Base-by-base conservation (phyloP, 2,797 vertebrate species). In the Chelidonichthys spinosus region DNA sequence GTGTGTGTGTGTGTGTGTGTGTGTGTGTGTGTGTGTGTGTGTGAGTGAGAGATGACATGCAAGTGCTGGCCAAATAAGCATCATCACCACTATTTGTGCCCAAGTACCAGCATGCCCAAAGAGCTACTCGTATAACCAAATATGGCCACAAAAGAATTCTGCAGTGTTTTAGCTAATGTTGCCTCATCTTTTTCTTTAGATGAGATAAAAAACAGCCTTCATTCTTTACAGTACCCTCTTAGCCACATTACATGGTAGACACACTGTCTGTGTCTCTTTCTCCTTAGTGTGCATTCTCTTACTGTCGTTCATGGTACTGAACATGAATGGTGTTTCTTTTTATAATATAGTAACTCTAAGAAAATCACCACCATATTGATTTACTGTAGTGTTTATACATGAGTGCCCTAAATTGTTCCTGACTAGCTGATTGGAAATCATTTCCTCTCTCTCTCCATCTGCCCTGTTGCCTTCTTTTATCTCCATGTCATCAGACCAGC, bases 71-170 rank as follows among this genome's bases (percentile, higher is more conserved):
- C 78, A 81, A 84, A 82, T 52, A 70, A 69, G 58, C 78, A 60
- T 74, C 74, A 80, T 66, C 75, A 67, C 54, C n/a, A 49, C 36
- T 63, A 47, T 85, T 85, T 83, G 64, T 77, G 71, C 62, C 87
- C 81, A 83, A 79, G 85, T 79, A 74, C 71, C 69, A 79, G 50
- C 90, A 90, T 74, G 89, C 78, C 81, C 73, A 14, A 42, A 78
- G 13, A 63, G 40, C 17, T 70, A 33, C 39, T 74, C 37, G 5
- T 72, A 76, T 76, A 44, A 76, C 80, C 76, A 87, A 79, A 89
- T 78, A 74, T 7, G 17, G 81, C 42, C 72, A 59, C 58, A 25
- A 42, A 76, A 61, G 4, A 50, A 56, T 62, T 63, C 14, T 47
- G 60, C 64, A n/a, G 10, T 44, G 39, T 78, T 81, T 60, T 53